Base-by-base conservation (phyloP, 1,140 invertebrate species). In the Drosophila takahashii region DNA sequence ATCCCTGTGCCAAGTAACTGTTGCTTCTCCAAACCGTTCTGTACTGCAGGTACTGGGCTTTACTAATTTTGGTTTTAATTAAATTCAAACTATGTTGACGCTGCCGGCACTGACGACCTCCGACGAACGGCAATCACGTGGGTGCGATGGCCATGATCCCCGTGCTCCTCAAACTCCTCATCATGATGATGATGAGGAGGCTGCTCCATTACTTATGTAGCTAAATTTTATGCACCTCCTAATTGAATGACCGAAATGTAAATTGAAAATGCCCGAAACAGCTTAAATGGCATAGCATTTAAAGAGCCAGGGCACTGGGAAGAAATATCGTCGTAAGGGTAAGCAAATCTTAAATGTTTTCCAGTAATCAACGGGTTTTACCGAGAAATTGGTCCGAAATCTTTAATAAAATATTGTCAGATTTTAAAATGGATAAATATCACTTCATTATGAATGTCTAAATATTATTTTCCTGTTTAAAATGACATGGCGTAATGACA, bases 1-100 rank as follows among this genome's bases (percentile, higher is more conserved):
- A 89, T 87, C 83, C 83, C 70, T 70, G 61, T 65, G 66, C 74
- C 78, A 87, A 84, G 79, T 79, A 87, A 87, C 79, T 89, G 79
- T 89, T 87, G 79, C 84, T 84, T 50, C 27, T 50, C 27, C 32
- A 13, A 32, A 26, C 18, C 50, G 36, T 36, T 29, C 48, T 16
- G n/a, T 37, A 44, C 22, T 22, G 22, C 22, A 22, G 22, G 22
- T 22, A 22, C 56, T 47, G 53, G 60, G 79, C 67, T 79, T 83
- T 74, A 77, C 83, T 87, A 89, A 87, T 87, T 87, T 87, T 80
- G 67, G 80, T 77, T 87, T 87, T 87, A 87, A 87, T 87, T 87
- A 87, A 87, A 87, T 87, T 87, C 77, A 73, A 87, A 87, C 84
- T 84, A 79, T 89, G 83, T 83, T 86, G 83, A 87, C 78, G 81